phyloP scores from a whole-genome alignment of 2,888 invertebrate species.

The Folsomia candida region DNA sequence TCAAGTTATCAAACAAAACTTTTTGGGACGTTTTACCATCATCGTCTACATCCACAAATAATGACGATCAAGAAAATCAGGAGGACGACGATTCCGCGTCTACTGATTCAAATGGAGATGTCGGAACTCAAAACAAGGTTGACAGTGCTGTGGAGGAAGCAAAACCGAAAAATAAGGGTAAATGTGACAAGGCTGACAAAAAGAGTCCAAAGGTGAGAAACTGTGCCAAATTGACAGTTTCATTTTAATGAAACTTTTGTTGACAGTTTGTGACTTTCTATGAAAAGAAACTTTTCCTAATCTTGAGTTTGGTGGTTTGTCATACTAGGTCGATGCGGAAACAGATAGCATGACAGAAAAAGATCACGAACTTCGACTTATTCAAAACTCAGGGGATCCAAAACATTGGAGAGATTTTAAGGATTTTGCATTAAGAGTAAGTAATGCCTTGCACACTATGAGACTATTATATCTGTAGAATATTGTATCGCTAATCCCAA shows the following conservation, averaged over 20 bases:
- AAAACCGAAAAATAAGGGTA: background rate
- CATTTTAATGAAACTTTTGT: background rate
- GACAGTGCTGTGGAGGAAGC: background rate
- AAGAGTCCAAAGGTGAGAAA: background rate
- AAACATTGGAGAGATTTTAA: background rate
- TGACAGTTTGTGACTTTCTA: background rate
- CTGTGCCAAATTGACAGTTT: background rate
- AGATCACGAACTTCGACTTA: slow-evolving; percentile 2
- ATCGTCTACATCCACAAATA: background rate
- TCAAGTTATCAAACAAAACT: background rate
- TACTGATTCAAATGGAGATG: background rate
- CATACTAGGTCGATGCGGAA: background rate
- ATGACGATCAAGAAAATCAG: background rate
- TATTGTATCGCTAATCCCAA: background rate
- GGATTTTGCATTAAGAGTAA: background rate
- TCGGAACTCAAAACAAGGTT: no score
- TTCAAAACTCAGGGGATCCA: background rate
- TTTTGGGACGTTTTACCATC: slow-evolving; percentile 2
- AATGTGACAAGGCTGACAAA: background rate
- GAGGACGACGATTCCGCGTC: background rate
- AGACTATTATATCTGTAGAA: no score
- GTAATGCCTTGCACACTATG: background rate
- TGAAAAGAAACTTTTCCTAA: background rate
- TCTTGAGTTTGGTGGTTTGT: background rate
- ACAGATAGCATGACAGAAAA: slow-evolving; percentile 1